A percentile compares a stretch with the other conserved stretches of the same genome.
These are phyloP conservation scores for Limosa lapponica DNA, from an alignment of 2,797 vertebrate species.

Conservation along the genomic window DNA sequence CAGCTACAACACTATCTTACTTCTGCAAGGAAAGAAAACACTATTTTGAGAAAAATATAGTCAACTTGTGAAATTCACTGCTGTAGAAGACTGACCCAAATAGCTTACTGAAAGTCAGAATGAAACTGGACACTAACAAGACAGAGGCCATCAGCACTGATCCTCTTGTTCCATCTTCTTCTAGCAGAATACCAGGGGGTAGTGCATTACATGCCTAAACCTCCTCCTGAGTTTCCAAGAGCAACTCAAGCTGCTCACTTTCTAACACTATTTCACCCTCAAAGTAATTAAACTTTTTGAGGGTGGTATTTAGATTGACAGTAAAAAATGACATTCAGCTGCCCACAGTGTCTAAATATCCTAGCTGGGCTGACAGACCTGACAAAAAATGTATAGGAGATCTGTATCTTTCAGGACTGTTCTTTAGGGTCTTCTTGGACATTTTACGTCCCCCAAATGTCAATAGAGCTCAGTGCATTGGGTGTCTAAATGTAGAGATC, in stretches of 20 bases:
- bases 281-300: neutral
- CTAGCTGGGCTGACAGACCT: neutral
- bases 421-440: neutral
- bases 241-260: neutral
- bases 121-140: neutral
- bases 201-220: neutral
- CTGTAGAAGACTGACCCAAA: neutral
- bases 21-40: neutral
- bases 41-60: neutral
- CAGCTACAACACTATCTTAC: neutral
- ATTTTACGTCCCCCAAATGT: neutral
- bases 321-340: neutral
- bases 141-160: neutral
- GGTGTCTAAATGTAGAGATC: neutral
- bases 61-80: neutral
- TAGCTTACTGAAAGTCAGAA: neutral
- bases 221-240: neutral
- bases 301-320: neutral
- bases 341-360: neutral
- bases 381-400: neutral
- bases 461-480: neutral
- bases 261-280: neutral
- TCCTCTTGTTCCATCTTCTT: neutral
- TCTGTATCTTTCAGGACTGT: neutral
- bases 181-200: neutral